Conservation (phyloP, 2,797 vertebrate species). For the Microctenopoma lineatum region DNA sequence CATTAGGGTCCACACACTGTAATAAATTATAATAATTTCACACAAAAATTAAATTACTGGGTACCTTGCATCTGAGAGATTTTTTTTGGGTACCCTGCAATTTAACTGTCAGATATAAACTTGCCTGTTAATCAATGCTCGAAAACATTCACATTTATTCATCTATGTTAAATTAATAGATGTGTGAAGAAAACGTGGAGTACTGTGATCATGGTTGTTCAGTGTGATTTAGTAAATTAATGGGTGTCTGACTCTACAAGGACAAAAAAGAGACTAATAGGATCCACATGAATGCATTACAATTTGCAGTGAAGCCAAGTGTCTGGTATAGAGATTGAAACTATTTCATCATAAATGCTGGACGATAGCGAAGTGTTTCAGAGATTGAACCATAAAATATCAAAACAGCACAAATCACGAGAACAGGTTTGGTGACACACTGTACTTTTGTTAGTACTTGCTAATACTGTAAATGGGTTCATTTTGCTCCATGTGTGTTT, state of each 20-base stretch:
- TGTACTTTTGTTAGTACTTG: constrained; percentile 14
- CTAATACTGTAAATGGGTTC: too few relatives aligned
- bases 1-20: constrained; percentile 96
- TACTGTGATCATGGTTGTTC: constrained; percentile 94
- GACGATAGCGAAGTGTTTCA: constrained; percentile 55
- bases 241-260: constrained; percentile 92
- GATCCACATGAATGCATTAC: constrained; percentile 81
- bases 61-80: constrained; percentile 92
- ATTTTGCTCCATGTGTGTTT: constrained; percentile 16
- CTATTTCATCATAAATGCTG: constrained; percentile 73
- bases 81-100: constrained; percentile 90
- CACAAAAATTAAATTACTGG: constrained; percentile 98
- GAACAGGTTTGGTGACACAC: constrained; percentile 26
- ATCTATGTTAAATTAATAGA: constrained; percentile 98
- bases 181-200: constrained; percentile 93
- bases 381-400: constrained; percentile 45
- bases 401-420: constrained; percentile 50
- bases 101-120: constrained; percentile 99
- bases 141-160: constrained; percentile 99
- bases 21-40: constrained; percentile 99
- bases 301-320: constrained; percentile 78
- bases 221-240: constrained; percentile 98
- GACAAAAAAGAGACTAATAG: constrained; percentile 91
- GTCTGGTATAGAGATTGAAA: constrained; percentile 72
- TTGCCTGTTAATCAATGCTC: constrained; percentile 96